Evolutionary conservation across 2,888 invertebrate genomes (phyloP).

Genomic region (Apomyelois bistriatella): DNA sequence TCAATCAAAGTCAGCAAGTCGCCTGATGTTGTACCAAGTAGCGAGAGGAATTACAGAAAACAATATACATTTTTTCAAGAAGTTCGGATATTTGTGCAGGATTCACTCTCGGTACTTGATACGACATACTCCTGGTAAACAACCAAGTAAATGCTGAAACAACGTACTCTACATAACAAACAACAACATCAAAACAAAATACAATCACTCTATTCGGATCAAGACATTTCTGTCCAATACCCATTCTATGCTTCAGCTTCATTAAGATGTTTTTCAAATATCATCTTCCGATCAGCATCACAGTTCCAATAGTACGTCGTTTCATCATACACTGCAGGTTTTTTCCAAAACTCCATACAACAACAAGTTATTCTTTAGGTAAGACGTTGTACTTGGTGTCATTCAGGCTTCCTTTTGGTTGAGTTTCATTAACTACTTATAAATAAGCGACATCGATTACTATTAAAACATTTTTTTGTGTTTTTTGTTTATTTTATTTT

Average conservation of each 20-base stretch:
- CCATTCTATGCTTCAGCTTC: too few relatives aligned
- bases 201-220: too few relatives aligned
- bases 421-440: background rate
- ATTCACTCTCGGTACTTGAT: background rate
- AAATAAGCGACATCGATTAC: background rate
- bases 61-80: too few relatives aligned
- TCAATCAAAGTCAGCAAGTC: too few relatives aligned
- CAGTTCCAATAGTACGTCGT: background rate
- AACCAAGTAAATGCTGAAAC: background rate
- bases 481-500: slow-evolving; percentile 1
- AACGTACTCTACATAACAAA: background rate
- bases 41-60: too few relatives aligned
- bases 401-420: background rate
- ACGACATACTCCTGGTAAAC: background rate
- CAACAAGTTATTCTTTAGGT: background rate
- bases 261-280: background rate
- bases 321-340: background rate
- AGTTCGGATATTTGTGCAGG: too few relatives aligned
- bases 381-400: slow-evolving; percentile 1
- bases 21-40: too few relatives aligned
- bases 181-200: background rate
- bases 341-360: background rate
- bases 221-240: too few relatives aligned
- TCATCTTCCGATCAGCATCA: background rate
- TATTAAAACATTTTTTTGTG: slow-evolving; percentile 1